phyloP scores from a whole-genome alignment of 2,888 invertebrate genomes.

The Pollenia labialis region DNA sequence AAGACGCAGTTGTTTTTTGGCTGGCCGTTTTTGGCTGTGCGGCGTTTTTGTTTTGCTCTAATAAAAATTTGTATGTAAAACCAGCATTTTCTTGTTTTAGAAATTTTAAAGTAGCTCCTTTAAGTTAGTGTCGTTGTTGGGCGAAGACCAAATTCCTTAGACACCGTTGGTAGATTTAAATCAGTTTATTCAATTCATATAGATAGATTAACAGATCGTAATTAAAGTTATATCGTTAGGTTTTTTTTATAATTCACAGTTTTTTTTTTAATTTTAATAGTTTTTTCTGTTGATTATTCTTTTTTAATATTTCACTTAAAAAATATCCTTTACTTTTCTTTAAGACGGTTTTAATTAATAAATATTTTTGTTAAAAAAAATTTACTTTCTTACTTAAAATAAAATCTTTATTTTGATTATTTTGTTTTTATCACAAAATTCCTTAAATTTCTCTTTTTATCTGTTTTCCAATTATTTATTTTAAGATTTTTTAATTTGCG shows the following conservation, averaged over 20 bases:
- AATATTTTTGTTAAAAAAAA: background rate
- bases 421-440: constrained; percentile 47
- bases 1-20: constrained; percentile 54
- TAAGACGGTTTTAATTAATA: too few relatives aligned
- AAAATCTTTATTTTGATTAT: constrained; percentile 8
- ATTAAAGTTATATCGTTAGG: too few relatives aligned
- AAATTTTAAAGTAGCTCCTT: constrained; percentile 24
- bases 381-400: constrained; percentile 17
- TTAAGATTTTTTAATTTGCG: constrained; percentile 3
- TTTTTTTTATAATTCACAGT: background rate
- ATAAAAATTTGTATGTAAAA: constrained; percentile 3
- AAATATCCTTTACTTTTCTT: constrained; percentile 23
- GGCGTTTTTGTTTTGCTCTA: background rate
- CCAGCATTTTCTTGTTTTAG: constrained; percentile 3
- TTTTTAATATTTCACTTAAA: constrained; percentile 25
- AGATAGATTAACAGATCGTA: too few relatives aligned
- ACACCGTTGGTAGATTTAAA: background rate
- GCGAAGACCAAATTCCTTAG: constrained; percentile 52
- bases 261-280: background rate
- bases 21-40: background rate
- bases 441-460: constrained; percentile 22
- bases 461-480: background rate
- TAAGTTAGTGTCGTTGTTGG: background rate
- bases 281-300: constrained; percentile 12
- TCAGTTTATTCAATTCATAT: too few relatives aligned